Base-by-base conservation (phyloP, 2,113 vertebrate genomes). In the Cinclus mexicanus region DNA sequence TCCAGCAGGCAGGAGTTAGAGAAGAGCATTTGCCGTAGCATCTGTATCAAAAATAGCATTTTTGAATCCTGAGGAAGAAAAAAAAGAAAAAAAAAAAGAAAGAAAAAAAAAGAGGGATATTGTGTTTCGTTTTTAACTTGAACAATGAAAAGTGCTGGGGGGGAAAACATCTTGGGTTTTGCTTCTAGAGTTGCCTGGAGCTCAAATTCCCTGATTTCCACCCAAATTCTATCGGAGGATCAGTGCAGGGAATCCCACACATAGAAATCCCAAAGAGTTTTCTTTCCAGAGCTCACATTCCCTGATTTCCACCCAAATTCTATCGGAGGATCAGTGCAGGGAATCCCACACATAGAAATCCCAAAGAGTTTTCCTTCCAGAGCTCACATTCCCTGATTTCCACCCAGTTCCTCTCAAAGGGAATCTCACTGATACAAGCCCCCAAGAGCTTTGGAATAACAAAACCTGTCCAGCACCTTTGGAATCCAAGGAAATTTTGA, bases 271-370 rank as follows among this genome's bases (percentile, higher is more conserved):
- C 24, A 1, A 29, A 9, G 35, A 5, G 1, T 25, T 67, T 80
- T 80, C 21, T 3, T 24, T 39, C 29, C 28, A 61, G 29, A 23
- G 33, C 0, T 59, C 1, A 20, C 2, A 31, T 1, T 24, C 11
- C 56, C 26, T 26, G 35, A 63, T 63, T 80, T 86, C 63, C 41
- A 17, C 18, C 4, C 33, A 24, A 5, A 28, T 59, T 14, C 29
- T 64, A 12, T 28, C n/a, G 18, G 7, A 18, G 9, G 31, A 61
- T 61, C 71, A 33, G 37, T 7, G 16, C 18, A 17, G 63, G 42
- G 60, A 50, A 70, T 57, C 42, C 59, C 41, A 17, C 14, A 7
- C 23, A 50, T 22, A 16, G 3, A 18, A 11, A 52, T 57, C 72
- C 71, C 37, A 1, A 33, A 14, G 33, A 6, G 1, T 39, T 61